A percentile compares a stretch with the other conserved stretches of the same genome.
Evolutionary conservation across 1,140 invertebrate genomes (phyloP).

Genomic region (Spodoptera frugiperda): DNA sequence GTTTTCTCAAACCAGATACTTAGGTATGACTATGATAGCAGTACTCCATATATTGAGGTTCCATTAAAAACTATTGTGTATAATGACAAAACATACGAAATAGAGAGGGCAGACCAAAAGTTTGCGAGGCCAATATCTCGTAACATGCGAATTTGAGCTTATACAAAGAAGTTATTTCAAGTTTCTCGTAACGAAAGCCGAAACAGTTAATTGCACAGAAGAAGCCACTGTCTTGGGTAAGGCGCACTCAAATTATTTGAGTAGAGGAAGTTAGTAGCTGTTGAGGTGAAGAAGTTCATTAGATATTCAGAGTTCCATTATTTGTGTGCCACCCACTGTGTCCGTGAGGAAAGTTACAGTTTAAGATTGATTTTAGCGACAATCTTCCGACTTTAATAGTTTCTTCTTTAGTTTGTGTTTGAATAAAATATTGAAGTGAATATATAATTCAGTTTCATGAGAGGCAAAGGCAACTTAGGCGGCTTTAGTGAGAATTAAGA

Average conservation of each 20-base stretch:
- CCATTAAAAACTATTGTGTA: too few species aligned
- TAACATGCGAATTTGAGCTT: constrained; percentile 60
- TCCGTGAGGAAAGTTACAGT: constrained; percentile 61
- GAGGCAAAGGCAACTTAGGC: too few species aligned
- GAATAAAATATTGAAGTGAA: constrained; percentile 56
- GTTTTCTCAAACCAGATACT: too few species aligned
- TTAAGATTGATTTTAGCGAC: constrained; percentile 69
- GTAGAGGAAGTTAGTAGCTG: constrained; percentile 56
- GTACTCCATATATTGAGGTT: too few species aligned
- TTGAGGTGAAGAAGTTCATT: constrained; percentile 71
- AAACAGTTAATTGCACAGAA: constrained; percentile 78
- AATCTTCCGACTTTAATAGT: constrained; percentile 64
- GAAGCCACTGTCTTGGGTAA: constrained; percentile 56
- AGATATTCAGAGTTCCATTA: constrained; percentile 72
- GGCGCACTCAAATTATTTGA: constrained; percentile 65
- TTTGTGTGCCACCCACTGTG: constrained; percentile 61
- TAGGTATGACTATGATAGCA: too few species aligned
- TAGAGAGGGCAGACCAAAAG: constrained; percentile 24
- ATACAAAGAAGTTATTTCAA: constrained; percentile 70
- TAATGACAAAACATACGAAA: neutral
- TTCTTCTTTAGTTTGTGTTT: constrained; percentile 54
- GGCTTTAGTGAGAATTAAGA: neutral
- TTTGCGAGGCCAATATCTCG: constrained; percentile 7
- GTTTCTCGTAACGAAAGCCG: constrained; percentile 75
- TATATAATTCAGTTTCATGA: neutral